Base-by-base conservation (phyloP, 2,113 vertebrate genomes). In the Baryphthengus martii region DNA sequence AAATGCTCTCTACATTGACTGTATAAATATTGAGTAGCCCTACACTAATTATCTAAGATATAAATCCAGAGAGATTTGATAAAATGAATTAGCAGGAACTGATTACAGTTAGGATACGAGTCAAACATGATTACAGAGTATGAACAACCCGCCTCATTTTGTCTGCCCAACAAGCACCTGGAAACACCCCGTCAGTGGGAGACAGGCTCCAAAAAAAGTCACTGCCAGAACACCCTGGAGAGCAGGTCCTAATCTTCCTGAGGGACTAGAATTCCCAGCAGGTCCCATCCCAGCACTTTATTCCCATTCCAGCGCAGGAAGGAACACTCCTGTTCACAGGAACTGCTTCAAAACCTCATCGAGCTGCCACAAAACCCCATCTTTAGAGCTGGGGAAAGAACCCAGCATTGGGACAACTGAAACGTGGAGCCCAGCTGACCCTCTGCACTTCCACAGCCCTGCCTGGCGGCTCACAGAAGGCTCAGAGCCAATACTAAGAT, bases 381-480 rank as follows among this genome's bases (percentile, higher is more conserved):
- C 11, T 1, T 1, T 31, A 13, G 15, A 26, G 29, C 25, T 8
- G 12, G 28, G 10, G 59, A 45, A 47, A 39, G 39, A 44, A 85
- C 6, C 9, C 0, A 0, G n/a, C 3, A 31, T 14, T 7, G 10
- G 4, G 25, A 40, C 59, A 25, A 23, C 24, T 3, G 35, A 33
- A 68, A 24, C 19, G 26, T 47, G 1, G 3, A 37, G 49, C n/a
- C 61, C n/a, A 4, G 5, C 6, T n/a, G 53, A 40, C 1, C 4
- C 5, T 17, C 29, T 5, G 37, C 14, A 47, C n/a, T 44, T 35
- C 39, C 0, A 2, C 44, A 59, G 70, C 0, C 1, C 6, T 1
- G 7, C 7, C 2, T 9, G 40, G 31, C n/a, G 9, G 45, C 83
- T 33, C 58, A 3, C 37, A 13, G 47, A 28, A n/a, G 33, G 15